These are phyloP conservation scores for Uropsilus gracilis DNA, from an alignment of 2,113 vertebrate genomes.

Conservation along the genomic window DNA sequence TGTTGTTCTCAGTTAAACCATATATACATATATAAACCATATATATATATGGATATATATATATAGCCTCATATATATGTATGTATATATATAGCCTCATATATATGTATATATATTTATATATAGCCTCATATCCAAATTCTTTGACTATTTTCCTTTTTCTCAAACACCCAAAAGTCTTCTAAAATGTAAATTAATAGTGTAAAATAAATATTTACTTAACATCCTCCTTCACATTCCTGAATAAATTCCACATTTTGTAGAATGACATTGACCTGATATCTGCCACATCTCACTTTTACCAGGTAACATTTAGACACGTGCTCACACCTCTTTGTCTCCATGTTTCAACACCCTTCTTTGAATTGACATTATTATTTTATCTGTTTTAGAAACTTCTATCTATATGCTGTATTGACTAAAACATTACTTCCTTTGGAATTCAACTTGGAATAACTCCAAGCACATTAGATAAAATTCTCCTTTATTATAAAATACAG, in stretches of 20 bases:
- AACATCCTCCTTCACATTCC: not conserved
- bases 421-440: not conserved
- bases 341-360: not conserved
- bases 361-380: not conserved
- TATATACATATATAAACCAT: no score
- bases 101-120: no score
- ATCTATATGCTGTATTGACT: not conserved
- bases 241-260: not conserved
- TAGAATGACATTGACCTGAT: not conserved
- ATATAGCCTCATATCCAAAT: not conserved
- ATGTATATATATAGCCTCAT: not conserved
- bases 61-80: not conserved
- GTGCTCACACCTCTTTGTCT: not conserved
- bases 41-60: no score
- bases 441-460: not conserved
- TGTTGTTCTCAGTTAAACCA: not conserved
- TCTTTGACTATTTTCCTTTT: not conserved
- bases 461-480: no score
- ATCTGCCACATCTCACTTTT: not conserved
- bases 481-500: no score
- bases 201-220: not conserved
- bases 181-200: not conserved
- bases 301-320: not conserved
- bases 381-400: not conserved
- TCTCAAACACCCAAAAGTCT: not conserved